phyloP scores from a whole-genome alignment of 2,888 invertebrate genomes.

The Drosophila fulvimacula region DNA sequence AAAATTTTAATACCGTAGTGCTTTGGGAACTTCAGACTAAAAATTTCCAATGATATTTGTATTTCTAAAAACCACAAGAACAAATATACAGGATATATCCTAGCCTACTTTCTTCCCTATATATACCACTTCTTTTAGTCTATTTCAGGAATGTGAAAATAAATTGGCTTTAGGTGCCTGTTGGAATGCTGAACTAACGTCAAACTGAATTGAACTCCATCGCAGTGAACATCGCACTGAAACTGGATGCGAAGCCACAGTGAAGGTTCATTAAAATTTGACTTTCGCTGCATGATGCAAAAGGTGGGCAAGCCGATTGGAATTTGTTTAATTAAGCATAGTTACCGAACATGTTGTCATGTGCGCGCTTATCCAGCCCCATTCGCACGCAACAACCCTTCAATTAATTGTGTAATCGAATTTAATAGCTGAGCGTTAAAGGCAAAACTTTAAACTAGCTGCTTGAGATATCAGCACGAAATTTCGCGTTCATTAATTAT shows the following conservation, averaged over 20 bases:
- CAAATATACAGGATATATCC: neutral
- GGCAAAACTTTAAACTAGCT: slow-evolving; percentile 53
- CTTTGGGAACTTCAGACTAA: no score
- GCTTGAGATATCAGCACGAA: slow-evolving; percentile 27
- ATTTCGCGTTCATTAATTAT: slow-evolving; percentile 47
- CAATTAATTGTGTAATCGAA: slow-evolving; percentile 67
- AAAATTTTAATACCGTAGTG: no score
- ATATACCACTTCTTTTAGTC: neutral
- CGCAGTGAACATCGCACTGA: slow-evolving; percentile 1
- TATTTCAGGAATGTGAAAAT: slow-evolving; percentile 31
- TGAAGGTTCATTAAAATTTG: slow-evolving; percentile 57
- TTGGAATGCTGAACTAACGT: slow-evolving; percentile 19
- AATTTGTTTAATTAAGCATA: slow-evolving; percentile 80
- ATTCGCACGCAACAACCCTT: neutral
- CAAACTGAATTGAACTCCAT: slow-evolving; percentile 10
- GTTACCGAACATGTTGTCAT: slow-evolving; percentile 47
- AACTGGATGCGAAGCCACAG: neutral
- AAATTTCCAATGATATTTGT: no score
- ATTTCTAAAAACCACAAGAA: no score
- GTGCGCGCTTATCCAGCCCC: slow-evolving; percentile 14
- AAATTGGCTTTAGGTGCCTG: slow-evolving; percentile 49
- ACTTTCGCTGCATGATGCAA: slow-evolving; percentile 43
- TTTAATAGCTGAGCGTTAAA: slow-evolving; percentile 32
- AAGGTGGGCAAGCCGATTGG: slow-evolving; percentile 43
- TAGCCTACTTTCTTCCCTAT: neutral